Evolutionary conservation across 2,888 invertebrate species (phyloP).

Genomic region (Stictocephala bisonia): DNA sequence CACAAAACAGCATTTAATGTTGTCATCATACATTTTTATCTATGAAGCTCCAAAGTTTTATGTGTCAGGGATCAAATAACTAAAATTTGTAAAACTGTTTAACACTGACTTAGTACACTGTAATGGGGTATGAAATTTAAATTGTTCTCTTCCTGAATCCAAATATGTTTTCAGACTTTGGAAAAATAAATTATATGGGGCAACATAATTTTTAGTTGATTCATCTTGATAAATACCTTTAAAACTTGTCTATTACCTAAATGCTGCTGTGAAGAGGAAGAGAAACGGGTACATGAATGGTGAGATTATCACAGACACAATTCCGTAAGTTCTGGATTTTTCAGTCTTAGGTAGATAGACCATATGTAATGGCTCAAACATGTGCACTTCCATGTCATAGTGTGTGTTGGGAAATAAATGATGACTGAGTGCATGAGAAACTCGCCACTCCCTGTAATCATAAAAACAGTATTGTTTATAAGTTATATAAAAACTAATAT

Average conservation of each 20-base stretch:
- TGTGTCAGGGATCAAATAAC: no score
- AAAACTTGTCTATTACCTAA: slow-evolving; percentile 64
- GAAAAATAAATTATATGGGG: no score
- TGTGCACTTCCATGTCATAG: slow-evolving; percentile 78
- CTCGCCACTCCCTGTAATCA: slow-evolving; percentile 74
- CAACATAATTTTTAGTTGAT: neutral
- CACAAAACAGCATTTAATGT: no score
- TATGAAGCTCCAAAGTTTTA: no score
- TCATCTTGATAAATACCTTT: slow-evolving; percentile 64
- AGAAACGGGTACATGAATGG: slow-evolving; percentile 66
- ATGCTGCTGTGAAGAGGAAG: no score
- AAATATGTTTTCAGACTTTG: no score
- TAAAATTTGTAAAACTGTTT: no score
- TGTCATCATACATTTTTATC: no score
- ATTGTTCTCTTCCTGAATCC: no score
- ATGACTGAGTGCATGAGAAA: slow-evolving; percentile 81
- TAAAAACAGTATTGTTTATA: neutral
- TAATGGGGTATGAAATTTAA: no score
- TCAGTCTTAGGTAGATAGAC: slow-evolving; percentile 72
- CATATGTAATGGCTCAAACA: slow-evolving; percentile 75
- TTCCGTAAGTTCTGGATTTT: slow-evolving; percentile 68
- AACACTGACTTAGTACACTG: no score
- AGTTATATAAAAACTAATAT: neutral
- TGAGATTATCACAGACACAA: slow-evolving; percentile 67
- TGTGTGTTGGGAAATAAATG: slow-evolving; percentile 83